A percentile compares a stretch with the other conserved stretches of the same genome.
phyloP scores from a whole-genome alignment of 2,797 vertebrate genomes.

The Eremophila alpestris region DNA sequence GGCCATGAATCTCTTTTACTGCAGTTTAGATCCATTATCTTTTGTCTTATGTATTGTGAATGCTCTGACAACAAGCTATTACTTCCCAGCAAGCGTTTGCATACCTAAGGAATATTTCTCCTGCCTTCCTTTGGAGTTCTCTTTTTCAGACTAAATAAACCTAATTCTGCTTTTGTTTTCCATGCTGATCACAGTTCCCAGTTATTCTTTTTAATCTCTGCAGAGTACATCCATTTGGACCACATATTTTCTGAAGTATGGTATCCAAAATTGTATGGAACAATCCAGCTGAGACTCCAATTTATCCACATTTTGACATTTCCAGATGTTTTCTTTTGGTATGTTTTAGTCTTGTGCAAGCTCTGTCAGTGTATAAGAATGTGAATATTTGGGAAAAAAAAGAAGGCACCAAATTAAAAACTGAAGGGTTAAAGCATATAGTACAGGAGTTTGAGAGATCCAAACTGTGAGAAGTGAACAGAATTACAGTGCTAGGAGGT shows the following conservation, averaged over 20 bases:
- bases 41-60: neutral
- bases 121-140: neutral
- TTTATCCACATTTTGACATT: neutral
- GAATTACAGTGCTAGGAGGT: neutral
- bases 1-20: neutral
- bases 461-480: neutral
- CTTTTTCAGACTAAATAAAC: slow-evolving; percentile 6
- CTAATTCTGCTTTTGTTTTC: neutral
- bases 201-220: neutral
- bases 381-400: neutral
- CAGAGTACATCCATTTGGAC: neutral
- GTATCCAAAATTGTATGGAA: neutral
- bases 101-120: neutral
- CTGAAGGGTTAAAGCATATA: neutral
- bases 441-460: neutral
- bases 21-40: neutral
- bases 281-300: neutral
- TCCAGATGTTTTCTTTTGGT: neutral
- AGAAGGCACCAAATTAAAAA: neutral
- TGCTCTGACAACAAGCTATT: neutral
- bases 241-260: neutral
- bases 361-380: neutral
- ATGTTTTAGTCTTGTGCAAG: neutral
- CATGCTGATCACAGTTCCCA: neutral
- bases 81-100: neutral